Conservation (phyloP, 2,888 invertebrate species). For the Scaptomyza cyrtandrae region DNA sequence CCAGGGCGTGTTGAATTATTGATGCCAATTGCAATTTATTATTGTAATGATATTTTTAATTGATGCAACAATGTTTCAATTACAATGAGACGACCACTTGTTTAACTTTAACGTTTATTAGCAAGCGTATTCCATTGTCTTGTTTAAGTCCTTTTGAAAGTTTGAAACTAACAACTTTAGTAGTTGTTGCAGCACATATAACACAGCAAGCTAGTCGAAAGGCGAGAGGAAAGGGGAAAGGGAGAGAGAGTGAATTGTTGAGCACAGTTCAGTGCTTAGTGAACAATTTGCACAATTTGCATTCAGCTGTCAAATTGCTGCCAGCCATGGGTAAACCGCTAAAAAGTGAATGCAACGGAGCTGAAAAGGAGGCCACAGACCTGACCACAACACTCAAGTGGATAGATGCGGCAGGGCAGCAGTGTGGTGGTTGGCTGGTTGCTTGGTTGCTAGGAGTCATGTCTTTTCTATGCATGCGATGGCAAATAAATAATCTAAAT, state of each 20-base stretch:
- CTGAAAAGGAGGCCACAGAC: constrained; percentile 8
- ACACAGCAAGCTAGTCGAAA: too few species aligned
- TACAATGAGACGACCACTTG: not conserved
- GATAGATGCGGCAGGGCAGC: not conserved
- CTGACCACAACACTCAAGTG: constrained; percentile 1
- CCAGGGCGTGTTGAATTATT: not conserved
- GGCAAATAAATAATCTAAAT: constrained; percentile 56
- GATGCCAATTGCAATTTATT: not conserved
- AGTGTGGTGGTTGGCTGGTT: not conserved
- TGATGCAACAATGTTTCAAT: not conserved
- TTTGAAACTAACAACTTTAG: too few species aligned
- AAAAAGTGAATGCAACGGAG: constrained; percentile 20
- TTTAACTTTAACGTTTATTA: not conserved
- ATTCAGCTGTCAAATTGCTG: constrained; percentile 51
- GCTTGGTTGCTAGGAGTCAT: not conserved
- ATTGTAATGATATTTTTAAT: not conserved
- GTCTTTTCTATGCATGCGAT: constrained; percentile 8
- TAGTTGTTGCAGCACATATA: too few species aligned
- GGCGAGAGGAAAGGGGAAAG: not conserved
- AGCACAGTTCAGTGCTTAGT: constrained; percentile 12
- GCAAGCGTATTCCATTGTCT: not conserved
- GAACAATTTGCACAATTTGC: constrained; percentile 48
- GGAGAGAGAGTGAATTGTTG: constrained; percentile 9
- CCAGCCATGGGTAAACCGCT: constrained; percentile 14
- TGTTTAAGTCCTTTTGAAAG: not conserved